phyloP scores from a whole-genome alignment of 1,140 invertebrate species.

The Parapsyche elsis region DNA sequence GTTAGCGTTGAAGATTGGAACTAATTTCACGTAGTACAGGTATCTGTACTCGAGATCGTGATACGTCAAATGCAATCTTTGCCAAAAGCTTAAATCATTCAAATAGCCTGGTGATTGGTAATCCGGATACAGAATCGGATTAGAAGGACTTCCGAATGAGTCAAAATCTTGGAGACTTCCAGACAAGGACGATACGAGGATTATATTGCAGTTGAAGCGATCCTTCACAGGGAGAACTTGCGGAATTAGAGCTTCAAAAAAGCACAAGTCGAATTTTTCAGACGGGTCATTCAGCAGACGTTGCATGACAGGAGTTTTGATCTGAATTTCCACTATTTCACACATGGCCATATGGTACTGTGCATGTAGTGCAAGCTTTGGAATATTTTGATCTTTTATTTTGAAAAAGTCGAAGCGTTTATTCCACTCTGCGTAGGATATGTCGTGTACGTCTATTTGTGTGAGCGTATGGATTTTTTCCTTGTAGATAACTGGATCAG shows the following conservation, averaged over 20 bases:
- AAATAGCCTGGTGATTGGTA: conserved; percentile 17
- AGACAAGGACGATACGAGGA: conserved; percentile 60
- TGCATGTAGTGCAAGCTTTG: conserved; percentile 45
- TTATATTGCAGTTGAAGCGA: conserved; percentile 60
- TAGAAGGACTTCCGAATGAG: conserved; percentile 61
- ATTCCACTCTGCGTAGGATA: conserved; percentile 57
- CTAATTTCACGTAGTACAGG: conserved; percentile 27
- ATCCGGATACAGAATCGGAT: conserved; percentile 64
- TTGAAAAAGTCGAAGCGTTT: conserved; percentile 31
- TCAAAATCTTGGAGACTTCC: conserved; percentile 48
- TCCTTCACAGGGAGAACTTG: conserved; percentile 59
- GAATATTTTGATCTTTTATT: background rate
- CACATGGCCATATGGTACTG: conserved; percentile 33
- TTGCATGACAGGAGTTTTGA: conserved; percentile 57
- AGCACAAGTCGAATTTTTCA: conserved; percentile 59
- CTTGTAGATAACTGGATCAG: conserved; percentile 59
- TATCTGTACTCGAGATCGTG: conserved; percentile 41
- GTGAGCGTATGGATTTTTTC: conserved; percentile 58
- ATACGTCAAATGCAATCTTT: conserved; percentile 49
- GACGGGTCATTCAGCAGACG: conserved; percentile 57
- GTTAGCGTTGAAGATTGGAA: conserved; percentile 53
- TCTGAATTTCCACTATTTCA: conserved; percentile 51
- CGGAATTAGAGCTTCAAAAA: conserved; percentile 58
- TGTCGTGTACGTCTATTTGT: conserved; percentile 60
- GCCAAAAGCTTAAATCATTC: conserved; percentile 57